Evolutionary conservation across 2,888 invertebrate genomes (phyloP), one percentile per base, ranked within the genome.

Genomic region (Plebejus melissa): DNA sequence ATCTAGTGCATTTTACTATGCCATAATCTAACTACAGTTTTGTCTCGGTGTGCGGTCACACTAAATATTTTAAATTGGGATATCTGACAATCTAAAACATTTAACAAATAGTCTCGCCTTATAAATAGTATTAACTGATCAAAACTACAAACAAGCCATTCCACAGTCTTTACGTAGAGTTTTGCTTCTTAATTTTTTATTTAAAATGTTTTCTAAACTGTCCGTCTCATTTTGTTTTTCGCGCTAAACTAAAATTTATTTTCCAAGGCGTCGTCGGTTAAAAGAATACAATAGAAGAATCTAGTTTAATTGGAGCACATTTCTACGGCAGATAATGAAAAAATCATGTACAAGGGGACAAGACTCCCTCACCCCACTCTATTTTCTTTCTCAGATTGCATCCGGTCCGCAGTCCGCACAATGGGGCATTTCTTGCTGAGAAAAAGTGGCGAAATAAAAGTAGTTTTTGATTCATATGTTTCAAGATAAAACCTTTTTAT

Each of bases 271-370:
- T 60, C 28, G 60, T 32, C 32, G 4, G 5, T 5, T 28, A 71
- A 71, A 71, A 28, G 71, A 28, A 28, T 36, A 50, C 72, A 72
- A 72, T 72, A 5, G 32, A 32, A 72, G 28, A 54, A 72, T 50
- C 50, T 72, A 50, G 72, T 54, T 50, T 54, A 72, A 54, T 54
- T 72, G 36, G 50, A 4, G 28, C 32, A 72, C 32, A 16, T 36
- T 28, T 28, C 32, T 32, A 2, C 72, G 72, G 50, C 72, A 36
- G 72, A 72, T 72, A 72, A 72, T 72, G 72, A 72, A 54, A 54
- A 32, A 50, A 72, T 72, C 50, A 72, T 72, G 72, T 70, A 70
- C 22, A 46, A 5, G 71, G 46, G 50, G 46, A 46, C 46, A 22
- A n/a, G 16, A 16, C 46, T 28, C 70, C 70, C 72, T 13, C 50